Evolutionary conservation across 2,113 vertebrate species (phyloP), one percentile per base, ranked within the genome.

Genomic region (Macquaria australasica): DNA sequence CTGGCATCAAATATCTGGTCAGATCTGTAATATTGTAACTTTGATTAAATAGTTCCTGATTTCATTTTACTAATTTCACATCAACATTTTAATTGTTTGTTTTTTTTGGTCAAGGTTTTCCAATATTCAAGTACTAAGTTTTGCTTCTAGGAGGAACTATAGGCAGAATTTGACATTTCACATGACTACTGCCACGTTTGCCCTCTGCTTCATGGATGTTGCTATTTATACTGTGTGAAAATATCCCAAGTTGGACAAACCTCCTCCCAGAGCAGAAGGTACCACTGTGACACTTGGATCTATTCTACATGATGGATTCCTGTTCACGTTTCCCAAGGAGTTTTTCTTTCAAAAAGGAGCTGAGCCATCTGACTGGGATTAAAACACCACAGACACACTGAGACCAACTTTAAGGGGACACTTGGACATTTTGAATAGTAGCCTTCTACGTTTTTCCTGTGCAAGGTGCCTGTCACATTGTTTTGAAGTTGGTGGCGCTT

Each of bases 311-410:
- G 5, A 21, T 21, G 21, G 0, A 69, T 53, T 62, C 53, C 41
- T 82, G 53, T 58, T 31, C n/a, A 37, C 1, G 5, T 41, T 34
- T 73, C 56, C 62, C 23, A 21, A 25, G 20, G 20, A 14, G 53
- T 58, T 79, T 45, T 64, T 16, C 70, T 75, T 70, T 60, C 41
- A 14, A 16, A 73, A 21, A 45, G 25, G 8, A 59, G 56, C 70
- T 41, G 75, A 66, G 51, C 68, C 59, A 50, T 70, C 41, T 62
- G 31, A 50, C 56, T 91, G 88, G 78, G 85, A 79, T 80, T 86
- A 81, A 80, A 89, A 88, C 77, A 88, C 73, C 85, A 92, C 86
- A 90, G 64, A 69, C 43, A 76, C 41, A 55, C 55, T 14, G 31
- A 68, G 31, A 45, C 28, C 63, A 70, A 15, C 37, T 12, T 39